A percentile compares a stretch with the other conserved stretches of the same genome.
These are phyloP conservation scores for Chitala chitala DNA, from an alignment of 2,113 vertebrate species.

Conservation along the genomic window DNA sequence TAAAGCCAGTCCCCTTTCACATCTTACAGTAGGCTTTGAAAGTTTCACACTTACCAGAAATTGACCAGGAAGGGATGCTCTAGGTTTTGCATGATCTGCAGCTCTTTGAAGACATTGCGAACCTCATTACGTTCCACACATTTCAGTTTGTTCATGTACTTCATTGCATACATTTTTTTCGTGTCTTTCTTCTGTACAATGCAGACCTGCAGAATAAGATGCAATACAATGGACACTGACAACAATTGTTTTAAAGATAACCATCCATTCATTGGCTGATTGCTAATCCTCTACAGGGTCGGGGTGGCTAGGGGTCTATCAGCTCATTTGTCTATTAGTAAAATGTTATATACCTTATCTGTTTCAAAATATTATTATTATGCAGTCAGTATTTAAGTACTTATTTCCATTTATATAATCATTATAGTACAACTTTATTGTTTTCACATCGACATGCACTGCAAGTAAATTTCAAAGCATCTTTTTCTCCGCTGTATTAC, in stretches of 20 bases:
- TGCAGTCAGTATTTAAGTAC: too few species aligned
- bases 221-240: too few species aligned
- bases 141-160: slow-evolving; percentile 97
- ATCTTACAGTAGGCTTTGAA: neutral
- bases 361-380: too few species aligned
- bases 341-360: too few species aligned
- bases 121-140: slow-evolving; percentile 96
- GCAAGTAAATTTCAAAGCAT: neutral
- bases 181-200: slow-evolving; percentile 97
- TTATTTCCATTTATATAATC: neutral
- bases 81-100: slow-evolving; percentile 95
- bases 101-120: slow-evolving; percentile 91
- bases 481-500: neutral
- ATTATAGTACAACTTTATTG: neutral
- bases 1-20: neutral
- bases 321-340: too few species aligned
- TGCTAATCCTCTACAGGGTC: too few species aligned
- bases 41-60: slow-evolving; percentile 74
- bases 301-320: too few species aligned
- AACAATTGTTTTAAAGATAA: too few species aligned
- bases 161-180: slow-evolving; percentile 98
- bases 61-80: slow-evolving; percentile 96
- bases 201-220: slow-evolving; percentile 71
- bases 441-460: neutral
- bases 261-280: too few species aligned